Evolutionary conservation across 2,797 vertebrate species (phyloP).

Genomic region (Pygocentrus nattereri): DNA sequence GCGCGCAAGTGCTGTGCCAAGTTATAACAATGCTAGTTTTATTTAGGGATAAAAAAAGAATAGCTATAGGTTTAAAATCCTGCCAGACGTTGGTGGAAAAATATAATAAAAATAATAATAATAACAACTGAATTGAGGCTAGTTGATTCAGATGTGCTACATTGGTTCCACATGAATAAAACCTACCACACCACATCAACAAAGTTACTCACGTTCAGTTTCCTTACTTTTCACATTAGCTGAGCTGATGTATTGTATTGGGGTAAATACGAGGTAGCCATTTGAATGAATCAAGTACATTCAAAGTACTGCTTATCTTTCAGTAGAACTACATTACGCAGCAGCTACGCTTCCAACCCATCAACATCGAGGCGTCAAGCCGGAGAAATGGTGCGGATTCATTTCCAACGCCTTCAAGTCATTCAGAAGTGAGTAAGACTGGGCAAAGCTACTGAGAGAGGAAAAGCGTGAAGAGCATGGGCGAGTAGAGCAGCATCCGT

Average conservation of each 20-base stretch:
- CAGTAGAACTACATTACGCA: not conserved
- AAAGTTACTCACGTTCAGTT: too few species aligned
- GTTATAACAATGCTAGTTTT: not conserved
- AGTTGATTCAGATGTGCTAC: too few species aligned
- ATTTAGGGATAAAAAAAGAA: not conserved
- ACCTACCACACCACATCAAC: too few species aligned
- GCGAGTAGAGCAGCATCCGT: conserved; percentile 41
- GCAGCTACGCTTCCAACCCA: not conserved
- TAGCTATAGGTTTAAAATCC: not conserved
- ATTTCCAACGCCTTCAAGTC: not conserved
- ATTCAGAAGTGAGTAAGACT: not conserved
- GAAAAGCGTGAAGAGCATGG: not conserved
- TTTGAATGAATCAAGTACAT: not conserved
- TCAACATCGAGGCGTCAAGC: not conserved
- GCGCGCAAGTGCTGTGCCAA: conserved; percentile 11
- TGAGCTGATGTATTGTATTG: too few species aligned
- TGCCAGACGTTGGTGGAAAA: too few species aligned
- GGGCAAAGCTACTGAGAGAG: too few species aligned
- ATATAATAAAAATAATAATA: too few species aligned
- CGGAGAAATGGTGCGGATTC: not conserved
- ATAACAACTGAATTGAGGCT: too few species aligned
- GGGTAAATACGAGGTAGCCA: not conserved
- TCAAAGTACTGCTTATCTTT: not conserved
- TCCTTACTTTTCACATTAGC: too few species aligned
- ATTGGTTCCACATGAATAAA: too few species aligned